Conservation (phyloP, 2,113 vertebrate species). For the Spizaetus ornatus region DNA sequence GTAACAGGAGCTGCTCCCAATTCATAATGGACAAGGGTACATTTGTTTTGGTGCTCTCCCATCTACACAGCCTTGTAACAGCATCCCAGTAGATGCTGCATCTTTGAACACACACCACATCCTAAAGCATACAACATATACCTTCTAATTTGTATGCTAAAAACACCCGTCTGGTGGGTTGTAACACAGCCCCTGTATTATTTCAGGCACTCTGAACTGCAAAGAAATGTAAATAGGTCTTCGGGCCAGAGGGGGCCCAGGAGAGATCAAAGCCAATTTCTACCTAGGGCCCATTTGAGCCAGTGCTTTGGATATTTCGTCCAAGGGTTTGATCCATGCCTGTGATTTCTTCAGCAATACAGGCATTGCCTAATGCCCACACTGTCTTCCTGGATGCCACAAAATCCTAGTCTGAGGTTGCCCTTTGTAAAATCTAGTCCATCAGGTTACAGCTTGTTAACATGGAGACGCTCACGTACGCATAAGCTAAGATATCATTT, state of each 20-base stretch:
- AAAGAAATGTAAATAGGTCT: neutral
- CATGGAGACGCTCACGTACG: neutral
- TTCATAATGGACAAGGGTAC: neutral
- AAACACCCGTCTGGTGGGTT: neutral
- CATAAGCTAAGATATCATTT: neutral
- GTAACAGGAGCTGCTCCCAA: neutral
- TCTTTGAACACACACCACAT: neutral
- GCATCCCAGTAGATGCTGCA: neutral
- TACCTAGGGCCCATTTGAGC: neutral
- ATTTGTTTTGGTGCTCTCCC: neutral
- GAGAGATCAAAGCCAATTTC: neutral
- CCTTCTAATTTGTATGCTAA: constrained; percentile 15
- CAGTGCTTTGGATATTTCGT: neutral
- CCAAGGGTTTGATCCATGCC: neutral
- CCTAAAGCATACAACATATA: neutral
- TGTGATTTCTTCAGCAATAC: neutral
- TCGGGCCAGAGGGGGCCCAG: neutral
- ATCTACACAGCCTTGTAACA: neutral
- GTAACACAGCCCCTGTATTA: neutral
- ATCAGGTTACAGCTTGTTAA: neutral
- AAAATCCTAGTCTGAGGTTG: neutral
- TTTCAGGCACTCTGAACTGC: neutral
- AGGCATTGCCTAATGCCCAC: neutral
- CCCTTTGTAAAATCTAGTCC: neutral
- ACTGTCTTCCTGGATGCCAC: neutral